Percentiles rank a stretch among this genome's conserved stretches.
These are phyloP conservation scores for Drosophila melanica DNA, from an alignment of 1,140 invertebrate species.

Conservation along the genomic window DNA sequence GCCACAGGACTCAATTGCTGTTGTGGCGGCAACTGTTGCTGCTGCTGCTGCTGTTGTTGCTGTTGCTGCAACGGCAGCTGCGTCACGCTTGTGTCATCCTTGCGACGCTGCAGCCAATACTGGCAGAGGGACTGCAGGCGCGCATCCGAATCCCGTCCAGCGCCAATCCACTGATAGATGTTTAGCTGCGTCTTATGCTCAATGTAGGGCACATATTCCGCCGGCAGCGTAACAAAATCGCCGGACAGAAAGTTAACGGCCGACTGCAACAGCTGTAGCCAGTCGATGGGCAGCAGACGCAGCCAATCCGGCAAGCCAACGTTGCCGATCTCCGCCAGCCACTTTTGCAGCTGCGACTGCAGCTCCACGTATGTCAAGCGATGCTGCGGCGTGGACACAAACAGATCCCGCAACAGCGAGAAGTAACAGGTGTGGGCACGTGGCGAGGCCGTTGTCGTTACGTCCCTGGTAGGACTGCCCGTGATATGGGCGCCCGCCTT, in stretches of 20 bases:
- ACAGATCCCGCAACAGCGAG: slow-evolving; percentile 91
- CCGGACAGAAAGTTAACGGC: slow-evolving; percentile 95
- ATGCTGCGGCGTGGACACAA: slow-evolving; percentile 92
- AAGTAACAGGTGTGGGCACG: slow-evolving; percentile 92
- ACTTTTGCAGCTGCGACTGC: slow-evolving; percentile 90
- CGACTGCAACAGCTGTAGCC: slow-evolving; percentile 91
- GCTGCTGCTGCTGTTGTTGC: slow-evolving; percentile 19
- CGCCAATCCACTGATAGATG: slow-evolving; percentile 97
- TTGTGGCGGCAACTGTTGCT: slow-evolving; percentile 5
- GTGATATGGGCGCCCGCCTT: slow-evolving; percentile 47
- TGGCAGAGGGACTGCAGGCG: slow-evolving; percentile 90
- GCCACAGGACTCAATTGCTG: slow-evolving; percentile 13
- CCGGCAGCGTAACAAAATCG: slow-evolving; percentile 91
- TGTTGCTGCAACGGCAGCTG: slow-evolving; percentile 11
- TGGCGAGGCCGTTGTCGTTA: slow-evolving; percentile 85
- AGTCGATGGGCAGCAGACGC: slow-evolving; percentile 87
- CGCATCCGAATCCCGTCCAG: slow-evolving; percentile 95
- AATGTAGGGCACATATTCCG: slow-evolving; percentile 96
- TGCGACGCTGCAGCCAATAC: slow-evolving; percentile 89
- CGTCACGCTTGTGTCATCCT: slow-evolving; percentile 53
- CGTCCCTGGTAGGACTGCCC: slow-evolving; percentile 37
- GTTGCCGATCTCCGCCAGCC: slow-evolving; percentile 89
- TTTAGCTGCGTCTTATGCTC: slow-evolving; percentile 91
- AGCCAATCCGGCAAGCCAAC: slow-evolving; percentile 88
- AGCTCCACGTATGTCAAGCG: slow-evolving; percentile 90